Evolutionary conservation across 2,113 vertebrate genomes (phyloP), one percentile per base, ranked within the genome.

Genomic region (Cynocephalus volans): DNA sequence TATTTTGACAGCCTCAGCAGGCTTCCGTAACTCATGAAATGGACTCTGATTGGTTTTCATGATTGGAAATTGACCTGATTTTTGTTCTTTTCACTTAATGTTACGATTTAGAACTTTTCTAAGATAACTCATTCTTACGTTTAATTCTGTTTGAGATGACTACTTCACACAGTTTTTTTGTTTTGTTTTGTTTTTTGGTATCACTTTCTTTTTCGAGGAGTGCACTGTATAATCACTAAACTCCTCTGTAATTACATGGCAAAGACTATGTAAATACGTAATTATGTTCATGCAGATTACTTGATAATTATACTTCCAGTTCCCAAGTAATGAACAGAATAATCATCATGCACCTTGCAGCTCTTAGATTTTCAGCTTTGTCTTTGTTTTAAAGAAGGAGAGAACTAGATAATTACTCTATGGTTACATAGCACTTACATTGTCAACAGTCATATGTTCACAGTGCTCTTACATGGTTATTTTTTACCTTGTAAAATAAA

Each of bases 261-360:
- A 98, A 99, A 99, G 98, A 99, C 98, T 98, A 98, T 99, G 98
- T 99, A 99, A 99, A 99, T 99, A 99, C 98, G 75, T 98, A 99
- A 99, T 99, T 99, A 99, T 99, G 98, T 98, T 98, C 98, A 99
- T 99, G 98, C 98, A 99, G 98, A 99, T 99, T 99, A 98, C 98
- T 99, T 99, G 98, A 99, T 99, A 99, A 99, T 99, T 99, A 99
- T 98, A 99, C 98, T 98, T 98, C 98, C 97, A 98, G 98, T 98
- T 99, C 98, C 98, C 2, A 98, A 98, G 98, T 98, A 98, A 99
- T 98, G 98, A 98, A 98, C 98, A 60, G 98, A 98, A 99, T 98
- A 98, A 99, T 98, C 99, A 98, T 98, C 98, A 97, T 97, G 98
- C 98, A 98, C 98, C 98, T 99, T 98, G 97, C 95, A 98, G 97